Evolutionary conservation across 2,113 vertebrate genomes (phyloP), one percentile per base, ranked within the genome.

Genomic region (Menura novaehollandiae): DNA sequence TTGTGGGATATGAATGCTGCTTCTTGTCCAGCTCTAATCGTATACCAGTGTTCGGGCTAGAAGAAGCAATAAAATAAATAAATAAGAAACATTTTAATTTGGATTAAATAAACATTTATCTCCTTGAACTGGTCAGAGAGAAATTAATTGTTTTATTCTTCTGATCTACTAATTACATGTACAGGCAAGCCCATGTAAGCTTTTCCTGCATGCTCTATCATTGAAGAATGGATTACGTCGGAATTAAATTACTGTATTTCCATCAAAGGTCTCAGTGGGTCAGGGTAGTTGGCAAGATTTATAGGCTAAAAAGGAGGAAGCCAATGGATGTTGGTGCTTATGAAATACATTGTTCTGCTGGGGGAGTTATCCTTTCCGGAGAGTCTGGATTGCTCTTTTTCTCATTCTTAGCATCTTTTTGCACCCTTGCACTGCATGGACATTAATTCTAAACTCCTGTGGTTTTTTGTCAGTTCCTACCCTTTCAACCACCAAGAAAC

Each of bases 61-160:
- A 85, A 67, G 37, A 86, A 91, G 15, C 10, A 80, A 74, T 39
- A 85, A 77, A 80, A 77, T 67, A n/a, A 77, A 78, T 37, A 86
- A 91, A 27, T 53, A 78, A 26, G 11, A 66, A 89, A 76, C 47
- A 72, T 88, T 94, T 96, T 91, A 63, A 80, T 93, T 93, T 90
- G 37, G 64, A 82, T 95, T 94, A 91, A 96, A 77, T 52, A 94
- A 96, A 85, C 64, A 92, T 62, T 82, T 79, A 60, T 93, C 68
- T 96, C 63, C 53, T 91, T 15, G 3, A 96, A 75, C 51, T 91
- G 84, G 73, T 78, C 87, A 95, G 66, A 90, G 62, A 83, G 15
- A 92, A 93, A 96, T 89, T 91, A 96, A 96, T 93, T 91, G 77
- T 89, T 85, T 62, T 78, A 83, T 88, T 56, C 52, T 74, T 66